Percentiles rank a stretch among this genome's conserved stretches.
These are phyloP conservation scores for Xestia c-nigrum DNA, from an alignment of 2,888 invertebrate genomes.

Conservation along the genomic window DNA sequence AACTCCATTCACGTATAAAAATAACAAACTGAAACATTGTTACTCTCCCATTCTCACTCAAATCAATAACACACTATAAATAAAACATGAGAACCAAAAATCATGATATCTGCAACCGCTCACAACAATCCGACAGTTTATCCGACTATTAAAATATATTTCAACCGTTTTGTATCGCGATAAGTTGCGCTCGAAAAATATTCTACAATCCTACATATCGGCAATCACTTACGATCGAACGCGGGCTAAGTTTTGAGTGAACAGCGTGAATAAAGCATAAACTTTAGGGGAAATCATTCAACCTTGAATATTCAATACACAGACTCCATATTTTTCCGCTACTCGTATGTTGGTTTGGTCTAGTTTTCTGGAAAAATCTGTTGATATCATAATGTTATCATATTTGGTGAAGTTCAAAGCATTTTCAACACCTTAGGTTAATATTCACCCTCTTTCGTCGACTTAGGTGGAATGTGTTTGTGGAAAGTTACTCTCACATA, in stretches of 20 bases:
- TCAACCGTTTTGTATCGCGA: conserved; percentile 66
- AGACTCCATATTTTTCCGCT: not conserved
- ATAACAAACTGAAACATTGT: conserved; percentile 38
- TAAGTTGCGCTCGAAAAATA: conserved; percentile 62
- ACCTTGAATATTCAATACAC: conserved; percentile 7
- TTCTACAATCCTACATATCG: conserved; percentile 61
- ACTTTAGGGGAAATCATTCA: conserved; percentile 11
- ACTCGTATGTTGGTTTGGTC: not conserved
- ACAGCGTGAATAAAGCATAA: conserved; percentile 23
- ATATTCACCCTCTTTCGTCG: not conserved
- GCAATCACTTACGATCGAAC: conserved; percentile 62
- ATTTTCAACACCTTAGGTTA: not conserved
- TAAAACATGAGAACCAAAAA: conserved; percentile 45
- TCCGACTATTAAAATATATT: conserved; percentile 70
- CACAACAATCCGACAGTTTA: conserved; percentile 65
- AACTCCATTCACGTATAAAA: not conserved
- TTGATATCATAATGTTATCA: not conserved
- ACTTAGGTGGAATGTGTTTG: no score
- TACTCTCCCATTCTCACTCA: conserved; percentile 21
- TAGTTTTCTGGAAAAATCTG: not conserved
- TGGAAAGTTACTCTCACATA: not conserved
- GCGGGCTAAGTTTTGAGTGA: conserved; percentile 44
- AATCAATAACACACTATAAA: conserved; percentile 55
- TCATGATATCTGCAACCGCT: conserved; percentile 50
- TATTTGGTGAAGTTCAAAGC: not conserved